Evolutionary conservation across 1,140 invertebrate genomes (phyloP).

Genomic region (silkworm (Bombyx mori)): DNA sequence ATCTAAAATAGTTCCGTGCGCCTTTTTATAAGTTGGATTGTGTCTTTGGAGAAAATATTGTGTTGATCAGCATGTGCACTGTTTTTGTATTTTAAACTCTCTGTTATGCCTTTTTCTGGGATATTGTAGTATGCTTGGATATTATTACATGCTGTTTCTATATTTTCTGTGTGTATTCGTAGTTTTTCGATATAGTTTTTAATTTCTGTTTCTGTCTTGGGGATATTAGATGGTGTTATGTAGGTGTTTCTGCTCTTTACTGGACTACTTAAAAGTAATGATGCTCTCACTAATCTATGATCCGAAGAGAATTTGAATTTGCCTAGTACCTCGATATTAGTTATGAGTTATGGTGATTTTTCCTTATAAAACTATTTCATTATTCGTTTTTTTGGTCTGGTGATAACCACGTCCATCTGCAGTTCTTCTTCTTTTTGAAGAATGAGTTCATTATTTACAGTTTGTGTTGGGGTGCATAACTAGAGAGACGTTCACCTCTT

Average conservation of each 20-base stretch:
- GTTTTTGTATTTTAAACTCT: conserved; percentile 18
- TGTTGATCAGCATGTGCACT: conserved; percentile 8
- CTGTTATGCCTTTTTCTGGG: not conserved
- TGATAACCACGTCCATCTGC: conserved; percentile 17
- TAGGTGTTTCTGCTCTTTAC: conserved; percentile 12
- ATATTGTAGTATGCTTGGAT: too few relatives aligned
- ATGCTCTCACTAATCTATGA: not conserved
- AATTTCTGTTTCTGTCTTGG: not conserved
- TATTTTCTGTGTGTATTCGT: too few relatives aligned
- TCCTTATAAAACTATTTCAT: conserved; percentile 21
- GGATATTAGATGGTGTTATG: conserved; percentile 6
- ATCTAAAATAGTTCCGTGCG: conserved; percentile 16
- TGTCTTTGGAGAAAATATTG: conserved; percentile 20
- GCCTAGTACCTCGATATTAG: conserved; percentile 15
- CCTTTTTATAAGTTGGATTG: conserved; percentile 16
- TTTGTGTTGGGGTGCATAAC: conserved; percentile 15
- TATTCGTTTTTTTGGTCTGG: conserved; percentile 14
- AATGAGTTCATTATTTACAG: conserved; percentile 23
- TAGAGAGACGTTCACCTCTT: conserved; percentile 15
- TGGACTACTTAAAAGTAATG: conserved; percentile 7
- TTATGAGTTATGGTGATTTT: conserved; percentile 12
- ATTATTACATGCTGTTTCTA: too few relatives aligned
- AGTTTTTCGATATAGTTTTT: too few relatives aligned
- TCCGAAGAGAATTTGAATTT: conserved; percentile 16
- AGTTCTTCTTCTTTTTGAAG: conserved; percentile 17